Evolutionary conservation across 1,140 invertebrate species (phyloP), one percentile per base, ranked within the genome.

Genomic region (Macrobrachium rosenbergii): DNA sequence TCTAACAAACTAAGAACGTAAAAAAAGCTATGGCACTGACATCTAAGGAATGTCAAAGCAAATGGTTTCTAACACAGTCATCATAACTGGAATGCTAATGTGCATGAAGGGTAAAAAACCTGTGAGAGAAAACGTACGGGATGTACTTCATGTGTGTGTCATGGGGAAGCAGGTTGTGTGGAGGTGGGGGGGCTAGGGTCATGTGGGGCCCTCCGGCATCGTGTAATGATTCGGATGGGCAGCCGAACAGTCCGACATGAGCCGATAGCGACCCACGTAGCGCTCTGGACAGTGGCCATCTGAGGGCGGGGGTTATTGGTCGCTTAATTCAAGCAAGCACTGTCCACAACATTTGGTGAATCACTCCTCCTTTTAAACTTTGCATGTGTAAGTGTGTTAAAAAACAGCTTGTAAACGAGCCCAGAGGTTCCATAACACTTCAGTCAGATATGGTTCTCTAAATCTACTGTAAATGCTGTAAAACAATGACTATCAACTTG

Each of bases 211-310:
- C 67, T 87, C 85, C 58, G 85, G 59, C 72, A 81, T 72, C 67
- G 78, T 87, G 85, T 75, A 87, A 87, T 80, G 77, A 73, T 87
- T 87, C 64, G 83, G 67, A 45, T 80, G 88, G 58, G 88, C 88
- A 19, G 88, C 83, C 5, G 89, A 89, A 76, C 89, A 88, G 75
- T 89, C 89, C 77, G 89, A 89, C 89, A 89, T 89, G 69, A 89
- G 89, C 19, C 89, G 83, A 72, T 89, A 89, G 16, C 87, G 89
- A 23, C 89, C 89, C 64, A 88, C 87, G 80, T 84, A 88, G 58
- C 89, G 85, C 85, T 89, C 89, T 23, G 89, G 89, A 79, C 89
- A 89, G 82, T 89, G 89, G 78, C 80, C 87, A 88, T 89, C 89
- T 89, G 87, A 60, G 28, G 67, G 82, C 28, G 58, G 85, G 28